phyloP scores from a whole-genome alignment of 2,113 vertebrate genomes.

The Salvelinus sp. region DNA sequence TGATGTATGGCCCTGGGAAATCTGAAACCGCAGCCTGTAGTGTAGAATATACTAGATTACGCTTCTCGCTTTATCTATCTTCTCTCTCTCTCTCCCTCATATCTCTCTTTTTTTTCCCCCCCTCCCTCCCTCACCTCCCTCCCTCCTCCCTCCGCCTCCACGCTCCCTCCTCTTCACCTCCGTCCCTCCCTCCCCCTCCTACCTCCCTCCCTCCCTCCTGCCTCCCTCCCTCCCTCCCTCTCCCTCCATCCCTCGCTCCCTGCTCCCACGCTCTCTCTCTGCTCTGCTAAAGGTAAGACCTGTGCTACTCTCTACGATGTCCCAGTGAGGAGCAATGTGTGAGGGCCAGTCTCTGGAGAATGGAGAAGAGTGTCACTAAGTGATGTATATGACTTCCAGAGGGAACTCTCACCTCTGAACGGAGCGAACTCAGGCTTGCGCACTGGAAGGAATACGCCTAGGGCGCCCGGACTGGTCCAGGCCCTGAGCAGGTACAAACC shows the following conservation, averaged over 20 bases:
- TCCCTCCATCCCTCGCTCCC: slow-evolving; percentile 11
- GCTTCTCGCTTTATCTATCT: background rate
- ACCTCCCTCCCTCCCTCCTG: background rate
- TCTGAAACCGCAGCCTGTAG: slow-evolving; percentile 10
- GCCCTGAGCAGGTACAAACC: slow-evolving; percentile 91
- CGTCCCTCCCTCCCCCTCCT: slow-evolving; percentile 8
- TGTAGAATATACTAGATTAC: slow-evolving; percentile 16
- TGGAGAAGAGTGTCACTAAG: slow-evolving; percentile 98
- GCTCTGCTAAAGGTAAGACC: slow-evolving; percentile 79
- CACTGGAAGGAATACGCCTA: slow-evolving; percentile 94
- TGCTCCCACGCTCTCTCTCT: slow-evolving; percentile 10
- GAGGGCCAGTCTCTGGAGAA: slow-evolving; percentile 95
- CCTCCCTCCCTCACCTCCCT: background rate
- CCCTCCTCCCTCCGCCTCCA: slow-evolving; percentile 1
- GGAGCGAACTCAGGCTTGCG: slow-evolving; percentile 97
- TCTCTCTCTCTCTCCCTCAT: background rate
- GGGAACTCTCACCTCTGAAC: slow-evolving; percentile 97
- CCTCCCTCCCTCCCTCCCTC: background rate
- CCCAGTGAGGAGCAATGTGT: slow-evolving; percentile 89
- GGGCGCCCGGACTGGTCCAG: slow-evolving; percentile 94
- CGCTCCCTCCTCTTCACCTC: background rate
- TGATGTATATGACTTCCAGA: slow-evolving; percentile 99
- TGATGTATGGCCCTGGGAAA: slow-evolving; percentile 9
- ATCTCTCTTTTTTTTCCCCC: background rate
- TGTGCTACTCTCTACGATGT: slow-evolving; percentile 81